Conservation (phyloP, 35 echinoderm and acorn worm species). For the Patiria miniata region DNA sequence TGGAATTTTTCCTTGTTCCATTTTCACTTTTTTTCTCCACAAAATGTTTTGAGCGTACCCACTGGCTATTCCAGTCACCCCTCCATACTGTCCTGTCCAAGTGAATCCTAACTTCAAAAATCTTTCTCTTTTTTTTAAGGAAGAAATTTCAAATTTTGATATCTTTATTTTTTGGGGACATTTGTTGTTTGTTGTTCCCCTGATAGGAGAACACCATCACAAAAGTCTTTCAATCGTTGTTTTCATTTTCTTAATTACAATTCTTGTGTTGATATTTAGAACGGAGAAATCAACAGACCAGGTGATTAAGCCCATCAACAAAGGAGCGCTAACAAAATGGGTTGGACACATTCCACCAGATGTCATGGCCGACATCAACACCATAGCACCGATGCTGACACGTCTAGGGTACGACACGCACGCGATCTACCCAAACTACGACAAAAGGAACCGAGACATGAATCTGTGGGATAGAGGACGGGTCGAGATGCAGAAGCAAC, state of each 20-base stretch:
- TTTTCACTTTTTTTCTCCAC: too few relatives aligned
- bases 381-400: slow-evolving; percentile 73
- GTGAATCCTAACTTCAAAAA: too few relatives aligned
- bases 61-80: too few relatives aligned
- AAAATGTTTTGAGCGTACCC: too few relatives aligned
- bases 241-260: not conserved
- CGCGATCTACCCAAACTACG: slow-evolving; percentile 83
- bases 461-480: slow-evolving; percentile 57
- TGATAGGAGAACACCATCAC: too few relatives aligned
- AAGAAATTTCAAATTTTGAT: too few relatives aligned
- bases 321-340: slow-evolving; percentile 81
- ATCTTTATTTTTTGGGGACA: too few relatives aligned
- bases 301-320: slow-evolving; percentile 83
- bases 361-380: slow-evolving; percentile 68
- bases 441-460: slow-evolving; percentile 49
- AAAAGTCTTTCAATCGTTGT: not conserved
- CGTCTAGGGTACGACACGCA: slow-evolving; percentile 74
- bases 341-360: slow-evolving; percentile 78
- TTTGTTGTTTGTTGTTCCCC: too few relatives aligned
- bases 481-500: not conserved
- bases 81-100: too few relatives aligned
- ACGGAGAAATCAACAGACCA: slow-evolving; percentile 83
- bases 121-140: too few relatives aligned
- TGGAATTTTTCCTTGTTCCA: too few relatives aligned
- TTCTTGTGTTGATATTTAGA: slow-evolving; percentile 40